These are phyloP conservation scores for Scleropages formosus DNA, from an alignment of 2,797 vertebrate genomes.

Conservation along the genomic window DNA sequence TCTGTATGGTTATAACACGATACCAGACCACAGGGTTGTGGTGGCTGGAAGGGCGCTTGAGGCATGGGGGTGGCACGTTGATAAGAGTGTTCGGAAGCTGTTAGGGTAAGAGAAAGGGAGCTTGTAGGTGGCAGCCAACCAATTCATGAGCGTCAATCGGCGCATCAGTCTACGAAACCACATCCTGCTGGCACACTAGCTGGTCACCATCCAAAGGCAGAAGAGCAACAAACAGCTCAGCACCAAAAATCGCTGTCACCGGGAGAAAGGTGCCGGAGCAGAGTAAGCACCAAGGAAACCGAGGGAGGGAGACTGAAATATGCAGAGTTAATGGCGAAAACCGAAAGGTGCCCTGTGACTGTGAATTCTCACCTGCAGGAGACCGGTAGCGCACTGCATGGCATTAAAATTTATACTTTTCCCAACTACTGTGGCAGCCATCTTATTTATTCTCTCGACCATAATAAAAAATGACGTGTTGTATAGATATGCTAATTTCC, in stretches of 20 bases:
- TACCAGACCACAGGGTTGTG: slow-evolving; percentile 7
- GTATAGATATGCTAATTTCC: slow-evolving; percentile 57
- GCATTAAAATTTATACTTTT: slow-evolving; percentile 36
- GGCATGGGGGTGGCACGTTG: not conserved
- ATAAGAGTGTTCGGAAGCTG: not conserved
- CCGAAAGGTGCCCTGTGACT: slow-evolving; percentile 43
- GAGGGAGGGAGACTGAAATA: slow-evolving; percentile 33
- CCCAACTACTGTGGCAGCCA: slow-evolving; percentile 38
- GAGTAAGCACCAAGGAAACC: slow-evolving; percentile 26
- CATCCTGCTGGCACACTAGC: too few species aligned
- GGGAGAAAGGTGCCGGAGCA: not conserved
- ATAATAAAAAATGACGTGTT: slow-evolving; percentile 58
- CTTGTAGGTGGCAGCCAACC: not conserved
- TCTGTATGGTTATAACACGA: slow-evolving; percentile 25
- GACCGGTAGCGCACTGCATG: slow-evolving; percentile 1
- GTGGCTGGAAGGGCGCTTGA: not conserved
- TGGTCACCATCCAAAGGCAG: too few species aligned
- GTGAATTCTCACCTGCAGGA: slow-evolving; percentile 47
- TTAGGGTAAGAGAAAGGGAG: not conserved
- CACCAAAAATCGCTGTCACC: not conserved
- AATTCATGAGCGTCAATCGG: too few species aligned
- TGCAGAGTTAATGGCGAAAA: slow-evolving; percentile 36
- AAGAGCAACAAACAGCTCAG: not conserved
- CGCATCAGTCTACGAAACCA: too few species aligned
- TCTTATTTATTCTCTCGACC: slow-evolving; percentile 55